Base-by-base conservation (phyloP, 2,113 vertebrate species). In the Tachuris rubrigastra region DNA sequence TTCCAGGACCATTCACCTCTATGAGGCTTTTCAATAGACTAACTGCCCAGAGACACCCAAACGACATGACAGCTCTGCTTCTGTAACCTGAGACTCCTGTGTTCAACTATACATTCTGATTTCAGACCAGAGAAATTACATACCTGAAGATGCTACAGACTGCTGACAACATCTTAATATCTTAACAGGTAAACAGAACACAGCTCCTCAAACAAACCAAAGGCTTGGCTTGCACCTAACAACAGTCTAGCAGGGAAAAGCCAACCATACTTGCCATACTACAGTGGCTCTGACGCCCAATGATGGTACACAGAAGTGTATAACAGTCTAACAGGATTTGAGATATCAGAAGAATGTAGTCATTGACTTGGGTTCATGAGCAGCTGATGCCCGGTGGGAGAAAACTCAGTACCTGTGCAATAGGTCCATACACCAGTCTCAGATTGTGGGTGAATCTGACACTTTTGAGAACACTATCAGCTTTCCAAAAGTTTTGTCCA, bases 1-100 rank as follows among this genome's bases (percentile, higher is more conserved):
- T n/a, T 68, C 15, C 31, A 69, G 27, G 14, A 83, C 15, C 44
- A 31, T 7, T 46, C 6, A 56, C 16, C 30, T 73, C 41, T 49
- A 13, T 1, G 14, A 50, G 9, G 16, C 50, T 24, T 30, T 28
- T 79, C 37, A 67, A 30, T 17, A 47, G 42, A 27, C 0, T 1
- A 49, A 30, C 0, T 1, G 23, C 31, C 46, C 41, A 60, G 53
- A 66, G 60, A 69, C 16, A 7, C 23, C 49, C 0, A 0, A 85
- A 60, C 2, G 4, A 44, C 12, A 20, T 3, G 31, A 58, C n/a
- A 59, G 20, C 20, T 62, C 42, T 50, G 9, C 21, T 67, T 72
- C 49, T 63, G 58, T 13, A 79, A 63, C 8, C 4, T 0, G 28
- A 87, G 23, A 30, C 41, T 58, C 4, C 24, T 0, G 1, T 23